These are phyloP conservation scores for Sarcophaga carnaria DNA, from an alignment of 2,888 invertebrate genomes.

Conservation along the genomic window DNA sequence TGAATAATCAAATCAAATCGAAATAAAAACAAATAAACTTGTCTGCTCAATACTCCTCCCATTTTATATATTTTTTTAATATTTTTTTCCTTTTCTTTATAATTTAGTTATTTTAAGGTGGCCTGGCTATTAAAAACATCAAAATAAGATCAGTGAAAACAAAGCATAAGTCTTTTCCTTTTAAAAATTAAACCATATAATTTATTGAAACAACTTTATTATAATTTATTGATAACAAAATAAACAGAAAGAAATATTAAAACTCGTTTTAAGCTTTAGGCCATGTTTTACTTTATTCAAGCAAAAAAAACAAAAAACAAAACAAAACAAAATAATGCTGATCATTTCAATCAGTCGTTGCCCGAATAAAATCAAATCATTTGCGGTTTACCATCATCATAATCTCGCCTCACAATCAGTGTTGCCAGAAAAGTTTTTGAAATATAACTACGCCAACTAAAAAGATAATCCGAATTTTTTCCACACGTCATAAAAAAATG, in stretches of 20 bases:
- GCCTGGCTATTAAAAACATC: constrained; percentile 34
- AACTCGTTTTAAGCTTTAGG: constrained; percentile 62
- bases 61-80: too few species aligned
- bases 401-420: too few species aligned
- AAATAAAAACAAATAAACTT: constrained; percentile 41
- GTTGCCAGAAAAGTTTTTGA: too few species aligned
- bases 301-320: neutral
- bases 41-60: neutral
- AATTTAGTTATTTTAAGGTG: constrained; percentile 49
- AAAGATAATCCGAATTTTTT: too few species aligned
- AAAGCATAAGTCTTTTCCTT: neutral
- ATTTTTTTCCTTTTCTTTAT: too few species aligned
- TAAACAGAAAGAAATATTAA: neutral
- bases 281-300: neutral
- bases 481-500: too few species aligned
- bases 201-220: constrained; percentile 68
- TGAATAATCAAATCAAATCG: constrained; percentile 42
- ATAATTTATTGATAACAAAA: constrained; percentile 63
- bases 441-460: too few species aligned
- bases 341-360: neutral
- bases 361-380: too few species aligned
- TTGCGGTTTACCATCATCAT: too few species aligned
- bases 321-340: constrained; percentile 2
- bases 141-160: constrained; percentile 21
- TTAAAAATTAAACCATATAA: constrained; percentile 61